Percentiles rank a stretch among this genome's conserved stretches.
Evolutionary conservation across 1,140 invertebrate species (phyloP).

Genomic region (Cherax destructor): DNA sequence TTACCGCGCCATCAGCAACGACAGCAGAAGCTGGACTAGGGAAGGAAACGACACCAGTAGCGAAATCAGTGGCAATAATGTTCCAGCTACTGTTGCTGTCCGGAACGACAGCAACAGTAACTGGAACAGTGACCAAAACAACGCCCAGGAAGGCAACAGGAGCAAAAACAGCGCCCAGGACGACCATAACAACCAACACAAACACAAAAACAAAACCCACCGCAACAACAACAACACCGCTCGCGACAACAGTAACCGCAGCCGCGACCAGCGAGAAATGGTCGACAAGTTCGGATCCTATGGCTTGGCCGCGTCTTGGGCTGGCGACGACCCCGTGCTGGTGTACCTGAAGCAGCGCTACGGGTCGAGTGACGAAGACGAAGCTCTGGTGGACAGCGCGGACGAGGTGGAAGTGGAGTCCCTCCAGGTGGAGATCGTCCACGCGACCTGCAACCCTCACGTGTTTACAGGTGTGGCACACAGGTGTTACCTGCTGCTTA

Average conservation of each 20-base stretch:
- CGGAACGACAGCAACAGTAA: too few relatives aligned
- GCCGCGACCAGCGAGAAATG: not conserved
- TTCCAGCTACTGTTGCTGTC: too few relatives aligned
- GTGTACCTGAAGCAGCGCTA: constrained; percentile 7
- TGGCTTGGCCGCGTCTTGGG: not conserved
- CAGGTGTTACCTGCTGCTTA: too few relatives aligned
- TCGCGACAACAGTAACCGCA: not conserved
- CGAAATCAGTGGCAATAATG: too few relatives aligned
- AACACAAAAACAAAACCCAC: not conserved
- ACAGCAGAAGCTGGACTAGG: not conserved
- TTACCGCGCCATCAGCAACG: not conserved
- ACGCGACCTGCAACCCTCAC: not conserved
- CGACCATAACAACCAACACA: not conserved
- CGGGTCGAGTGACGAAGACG: constrained; percentile 9
- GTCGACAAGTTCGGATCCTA: not conserved
- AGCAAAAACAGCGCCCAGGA: too few relatives aligned
- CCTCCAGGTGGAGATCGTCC: not conserved
- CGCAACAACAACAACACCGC: not conserved
- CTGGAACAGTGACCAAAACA: too few relatives aligned
- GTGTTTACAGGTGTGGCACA: not conserved
- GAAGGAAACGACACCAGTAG: too few relatives aligned
- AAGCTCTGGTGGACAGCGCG: constrained; percentile 13
- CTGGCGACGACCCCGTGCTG: not conserved
- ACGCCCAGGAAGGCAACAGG: too few relatives aligned
- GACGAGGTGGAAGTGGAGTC: constrained; percentile 20